Evolutionary conservation across 2,888 invertebrate species (phyloP), one percentile per base, ranked within the genome.

Genomic region (Metacarcinus magister): DNA sequence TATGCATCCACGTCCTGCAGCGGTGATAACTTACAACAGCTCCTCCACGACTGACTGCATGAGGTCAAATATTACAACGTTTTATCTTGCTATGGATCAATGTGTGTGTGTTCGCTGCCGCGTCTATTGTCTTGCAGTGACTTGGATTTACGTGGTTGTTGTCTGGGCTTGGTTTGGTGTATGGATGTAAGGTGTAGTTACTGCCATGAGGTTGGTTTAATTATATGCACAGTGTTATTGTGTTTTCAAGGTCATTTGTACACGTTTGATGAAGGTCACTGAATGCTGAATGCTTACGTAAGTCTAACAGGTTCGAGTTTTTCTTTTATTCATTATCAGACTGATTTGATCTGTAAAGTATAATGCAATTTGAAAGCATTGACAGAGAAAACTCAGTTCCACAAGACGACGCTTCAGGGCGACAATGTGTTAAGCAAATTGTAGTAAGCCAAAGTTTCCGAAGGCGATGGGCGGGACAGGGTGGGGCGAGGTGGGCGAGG

Each of bases 151-250:
- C 75, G n/a, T 75, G 75, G 75, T 5, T 28, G 75, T 28, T 8
- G 28, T 75, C 75, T 8, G 75, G 75, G 75, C n/a, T 39, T 39
- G 39, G 39, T 75, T 28, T 75, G 75, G 75, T 75, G n/a, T 75
- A 75, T 28, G 75, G 75, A 75, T 3, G 23, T 28, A 75, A 28
- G 75, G 75, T 75, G 28, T 75, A 75, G n/a, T 75, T 75, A 75
- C 75, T n/a, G 75, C 75, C 75, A 28, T 75, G n/a, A 75, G 75
- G 75, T 75, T 60, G 60, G 60, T 60, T 60, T 54, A 75, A 75
- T 75, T 28, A 75, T n/a, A n/a, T 75, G 75, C 28, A 75, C 75
- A 5, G 75, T 75, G 75, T 75, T 75, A 75, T 75, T 75, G 75
- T 75, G 75, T 75, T 28, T 75, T 75, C 75, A 75, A 75, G 28